Conservation (phyloP, 1,140 invertebrate species). For the Leptinotarsa undecemlineata region DNA sequence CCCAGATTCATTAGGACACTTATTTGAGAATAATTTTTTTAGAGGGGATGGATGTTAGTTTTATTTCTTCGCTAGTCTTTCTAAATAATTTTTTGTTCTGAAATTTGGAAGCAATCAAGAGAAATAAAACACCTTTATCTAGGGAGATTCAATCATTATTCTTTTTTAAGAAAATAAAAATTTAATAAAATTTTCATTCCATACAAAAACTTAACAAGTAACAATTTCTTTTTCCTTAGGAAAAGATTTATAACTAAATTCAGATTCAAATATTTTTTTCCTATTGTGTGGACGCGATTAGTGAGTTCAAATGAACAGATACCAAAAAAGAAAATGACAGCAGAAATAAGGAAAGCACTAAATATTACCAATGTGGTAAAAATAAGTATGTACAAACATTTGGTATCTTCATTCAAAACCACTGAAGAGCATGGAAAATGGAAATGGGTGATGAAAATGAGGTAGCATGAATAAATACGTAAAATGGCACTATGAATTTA, state of each 20-base stretch:
- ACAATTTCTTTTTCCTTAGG: slow-evolving; percentile 18
- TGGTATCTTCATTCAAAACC: slow-evolving; percentile 13
- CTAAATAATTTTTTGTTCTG: background rate
- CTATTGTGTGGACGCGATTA: background rate
- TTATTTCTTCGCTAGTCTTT: too few species aligned
- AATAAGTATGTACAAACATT: slow-evolving; percentile 3
- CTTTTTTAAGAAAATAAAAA: slow-evolving; percentile 27
- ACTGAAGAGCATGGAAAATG: slow-evolving; percentile 26
- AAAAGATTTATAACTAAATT: slow-evolving; percentile 24
- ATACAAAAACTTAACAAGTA: slow-evolving; percentile 26
- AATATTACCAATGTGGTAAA: slow-evolving; percentile 2
- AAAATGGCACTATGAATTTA: slow-evolving; percentile 58
- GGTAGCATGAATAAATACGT: slow-evolving; percentile 52
- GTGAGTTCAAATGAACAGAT: slow-evolving; percentile 8
- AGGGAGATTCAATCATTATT: slow-evolving; percentile 22
- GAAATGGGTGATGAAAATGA: slow-evolving; percentile 38
- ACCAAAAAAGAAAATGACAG: background rate
- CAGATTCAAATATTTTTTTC: background rate
- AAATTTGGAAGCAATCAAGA: slow-evolving; percentile 13
- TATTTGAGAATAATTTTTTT: too few species aligned
- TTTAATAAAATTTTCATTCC: slow-evolving; percentile 19
- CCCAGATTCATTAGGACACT: too few species aligned
- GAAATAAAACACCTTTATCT: slow-evolving; percentile 22
- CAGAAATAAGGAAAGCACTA: background rate
- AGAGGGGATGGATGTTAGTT: too few species aligned